Conservation (phyloP, 1,140 invertebrate species). For the Aradophagus sp. region DNA sequence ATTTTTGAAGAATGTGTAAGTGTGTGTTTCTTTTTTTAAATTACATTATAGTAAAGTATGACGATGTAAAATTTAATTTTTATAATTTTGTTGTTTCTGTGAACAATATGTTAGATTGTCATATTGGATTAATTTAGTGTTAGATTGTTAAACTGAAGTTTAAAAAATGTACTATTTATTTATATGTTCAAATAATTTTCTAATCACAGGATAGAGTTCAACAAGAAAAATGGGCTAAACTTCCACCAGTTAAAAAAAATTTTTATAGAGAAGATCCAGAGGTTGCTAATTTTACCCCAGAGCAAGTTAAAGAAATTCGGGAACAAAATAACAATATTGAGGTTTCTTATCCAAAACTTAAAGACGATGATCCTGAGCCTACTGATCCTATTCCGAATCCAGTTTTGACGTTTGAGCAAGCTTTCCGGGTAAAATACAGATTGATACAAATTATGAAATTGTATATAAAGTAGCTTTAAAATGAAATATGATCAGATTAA, state of each 20-base stretch:
- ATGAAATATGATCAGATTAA: not conserved
- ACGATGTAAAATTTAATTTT: too few relatives aligned
- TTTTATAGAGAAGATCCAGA: slow-evolving; percentile 88
- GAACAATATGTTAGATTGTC: not conserved
- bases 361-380: slow-evolving; percentile 67
- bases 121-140: too few relatives aligned
- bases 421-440: slow-evolving; percentile 76
- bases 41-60: too few relatives aligned
- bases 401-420: slow-evolving; percentile 87
- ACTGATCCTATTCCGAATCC: slow-evolving; percentile 85
- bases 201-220: slow-evolving; percentile 73
- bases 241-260: slow-evolving; percentile 83
- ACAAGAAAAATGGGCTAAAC: slow-evolving; percentile 77
- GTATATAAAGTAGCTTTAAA: not conserved
- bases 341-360: slow-evolving; percentile 73
- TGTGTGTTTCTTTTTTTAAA: slow-evolving; percentile 2
- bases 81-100: too few relatives aligned
- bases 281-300: slow-evolving; percentile 79
- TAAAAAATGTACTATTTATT: not conserved
- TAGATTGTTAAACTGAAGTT: too few relatives aligned
- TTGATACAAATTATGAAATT: not conserved
- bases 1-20: slow-evolving; percentile 13
- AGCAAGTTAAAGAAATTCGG: slow-evolving; percentile 79
- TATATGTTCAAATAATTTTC: not conserved
- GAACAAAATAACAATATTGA: slow-evolving; percentile 83